phyloP scores from a whole-genome alignment of 2,113 vertebrate genomes.

The Cavia aperea region DNA sequence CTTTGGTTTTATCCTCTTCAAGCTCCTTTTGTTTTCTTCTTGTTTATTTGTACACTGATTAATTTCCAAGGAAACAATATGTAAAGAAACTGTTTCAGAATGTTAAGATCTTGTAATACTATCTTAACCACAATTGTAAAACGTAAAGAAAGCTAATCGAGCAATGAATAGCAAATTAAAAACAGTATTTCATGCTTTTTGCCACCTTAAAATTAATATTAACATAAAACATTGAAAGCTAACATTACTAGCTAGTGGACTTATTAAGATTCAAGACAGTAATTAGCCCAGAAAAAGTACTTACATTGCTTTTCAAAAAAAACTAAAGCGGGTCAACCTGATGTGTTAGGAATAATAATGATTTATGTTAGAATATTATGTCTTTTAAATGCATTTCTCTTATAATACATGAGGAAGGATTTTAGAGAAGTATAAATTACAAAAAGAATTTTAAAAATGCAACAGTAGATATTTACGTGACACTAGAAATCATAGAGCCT shows the following conservation, averaged over 20 bases:
- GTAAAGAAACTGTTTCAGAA: constrained; percentile 30
- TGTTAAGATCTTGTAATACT: constrained; percentile 9
- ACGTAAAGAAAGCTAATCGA: constrained; percentile 26
- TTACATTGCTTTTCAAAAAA: constrained; percentile 46
- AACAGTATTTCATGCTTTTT: background rate
- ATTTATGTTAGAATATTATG: constrained; percentile 29
- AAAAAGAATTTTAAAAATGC: background rate
- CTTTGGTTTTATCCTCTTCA: no score
- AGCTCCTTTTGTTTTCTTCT: background rate
- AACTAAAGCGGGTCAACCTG: constrained; percentile 50
- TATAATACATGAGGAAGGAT: background rate
- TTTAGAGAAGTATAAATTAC: constrained; percentile 18
- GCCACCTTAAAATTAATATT: background rate
- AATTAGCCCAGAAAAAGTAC: constrained; percentile 69
- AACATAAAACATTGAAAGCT: constrained; percentile 38
- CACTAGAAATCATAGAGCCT: background rate
- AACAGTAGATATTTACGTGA: constrained; percentile 2
- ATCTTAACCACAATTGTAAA: background rate
- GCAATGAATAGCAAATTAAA: constrained; percentile 10
- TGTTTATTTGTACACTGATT: background rate
- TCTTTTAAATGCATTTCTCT: constrained; percentile 31
- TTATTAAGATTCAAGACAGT: constrained; percentile 65
- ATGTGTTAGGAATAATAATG: constrained; percentile 64
- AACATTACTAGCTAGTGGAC: constrained; percentile 39
- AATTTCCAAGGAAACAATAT: background rate